Percentiles rank a stretch among this genome's conserved stretches.
Evolutionary conservation across 2,888 invertebrate species (phyloP).

Genomic region (Macrosiphum euphorbiae): DNA sequence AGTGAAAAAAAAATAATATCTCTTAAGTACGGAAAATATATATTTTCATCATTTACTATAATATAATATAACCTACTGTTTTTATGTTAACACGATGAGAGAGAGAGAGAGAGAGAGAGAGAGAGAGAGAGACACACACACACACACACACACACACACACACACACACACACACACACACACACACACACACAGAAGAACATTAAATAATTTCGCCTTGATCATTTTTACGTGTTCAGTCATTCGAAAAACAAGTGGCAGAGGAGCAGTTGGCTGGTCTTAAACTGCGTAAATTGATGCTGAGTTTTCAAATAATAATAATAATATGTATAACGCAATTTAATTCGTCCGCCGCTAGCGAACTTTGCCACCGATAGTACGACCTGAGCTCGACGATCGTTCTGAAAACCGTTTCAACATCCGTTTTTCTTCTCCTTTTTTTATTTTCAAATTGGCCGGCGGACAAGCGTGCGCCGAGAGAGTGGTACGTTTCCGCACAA

Average conservation of each 20-base stretch:
- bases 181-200: neutral
- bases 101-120: neutral
- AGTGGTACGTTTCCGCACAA: neutral
- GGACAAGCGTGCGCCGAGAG: too few species aligned
- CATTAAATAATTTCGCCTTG: constrained; percentile 5
- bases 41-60: neutral
- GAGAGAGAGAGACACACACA: neutral
- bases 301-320: neutral
- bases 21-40: constrained; percentile 7
- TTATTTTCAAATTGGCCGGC: neutral
- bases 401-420: neutral
- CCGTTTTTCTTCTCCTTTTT: neutral
- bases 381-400: neutral
- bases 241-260: constrained; percentile 1
- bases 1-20: neutral
- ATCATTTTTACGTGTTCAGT: constrained; percentile 6
- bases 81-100: neutral
- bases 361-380: neutral
- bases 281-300: neutral
- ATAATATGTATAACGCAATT: neutral
- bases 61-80: neutral
- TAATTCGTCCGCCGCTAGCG: neutral
- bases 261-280: neutral
- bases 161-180: neutral
- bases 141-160: neutral